Evolutionary conservation across 2,113 vertebrate species (phyloP).

Genomic region (Hipposideros armiger): DNA sequence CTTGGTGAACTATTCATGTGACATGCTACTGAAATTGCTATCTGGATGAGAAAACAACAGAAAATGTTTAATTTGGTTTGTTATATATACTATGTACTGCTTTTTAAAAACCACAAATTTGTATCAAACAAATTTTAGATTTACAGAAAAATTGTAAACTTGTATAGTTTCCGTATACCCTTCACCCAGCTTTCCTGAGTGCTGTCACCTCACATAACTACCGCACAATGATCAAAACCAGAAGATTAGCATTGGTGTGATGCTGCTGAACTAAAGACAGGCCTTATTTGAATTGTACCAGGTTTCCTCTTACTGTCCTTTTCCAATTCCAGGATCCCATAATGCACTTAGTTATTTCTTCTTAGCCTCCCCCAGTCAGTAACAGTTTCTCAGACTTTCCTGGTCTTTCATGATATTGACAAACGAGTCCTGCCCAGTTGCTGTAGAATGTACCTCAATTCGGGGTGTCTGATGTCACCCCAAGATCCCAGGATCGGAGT

Average conservation of each 20-base stretch:
- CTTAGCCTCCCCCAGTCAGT: background rate
- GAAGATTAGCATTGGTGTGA: background rate
- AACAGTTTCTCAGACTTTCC: background rate
- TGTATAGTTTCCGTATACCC: background rate
- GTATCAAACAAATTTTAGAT: background rate
- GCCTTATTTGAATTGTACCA: background rate
- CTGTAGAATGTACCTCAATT: background rate
- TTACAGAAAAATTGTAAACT: conserved; percentile 9
- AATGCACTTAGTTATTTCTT: background rate
- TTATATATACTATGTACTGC: background rate
- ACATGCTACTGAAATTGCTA: conserved; percentile 27
- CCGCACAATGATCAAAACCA: background rate
- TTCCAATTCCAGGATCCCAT: background rate
- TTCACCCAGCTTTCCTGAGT: background rate
- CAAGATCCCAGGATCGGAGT: accelerated
- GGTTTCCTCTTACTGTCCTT: background rate
- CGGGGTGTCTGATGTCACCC: background rate
- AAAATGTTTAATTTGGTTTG: background rate
- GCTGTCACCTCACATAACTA: background rate
- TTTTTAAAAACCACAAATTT: background rate
- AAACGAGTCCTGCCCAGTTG: background rate
- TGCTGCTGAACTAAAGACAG: background rate
- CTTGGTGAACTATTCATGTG: background rate
- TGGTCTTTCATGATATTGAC: background rate
- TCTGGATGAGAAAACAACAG: background rate